Evolutionary conservation across 2,888 invertebrate species (phyloP), one percentile per base, ranked within the genome.

Genomic region (Maniola hyperantus): DNA sequence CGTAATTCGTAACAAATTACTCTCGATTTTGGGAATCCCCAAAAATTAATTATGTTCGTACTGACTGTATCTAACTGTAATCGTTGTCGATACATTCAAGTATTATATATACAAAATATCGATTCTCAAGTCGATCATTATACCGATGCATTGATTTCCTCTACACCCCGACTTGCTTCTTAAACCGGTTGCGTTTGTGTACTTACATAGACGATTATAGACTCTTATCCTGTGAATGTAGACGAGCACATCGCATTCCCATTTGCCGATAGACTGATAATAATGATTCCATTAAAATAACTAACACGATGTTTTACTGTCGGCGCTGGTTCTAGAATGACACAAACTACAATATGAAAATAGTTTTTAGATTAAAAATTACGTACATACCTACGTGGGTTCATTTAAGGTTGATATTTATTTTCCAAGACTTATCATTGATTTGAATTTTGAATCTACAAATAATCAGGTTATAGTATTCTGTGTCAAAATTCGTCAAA

Each of bases 101-200:
- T 20, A 6, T 20, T 42, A 57, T 42, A 42, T 20, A 57, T 76
- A 79, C 82, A 78, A 79, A 77, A 79, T 77, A 79, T 76, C 76
- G 71, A 75, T 77, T 78, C 79, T 81, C 77, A 81, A 81, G 80
- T 80, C 80, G 77, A 81, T 82, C 81, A 83, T 82, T 84, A 85
- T 81, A 79, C 80, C 80, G 78, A 79, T 77, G 78, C 83, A 83
- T 85, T 83, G 84, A 86, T 86, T 83, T 73, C 71, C 33, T n/a
- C 72, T 73, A 72, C 80, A 77, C 79, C 65, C 66, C 78, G 79
- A 78, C 80, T 82, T 77, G 83, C 82, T 80, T 81, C 83, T 79
- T 79, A 78, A 86, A 88, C 87, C 87, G 87, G 87, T 87, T 81
- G 73, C 68, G 80, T 78, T 80, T 80, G 76, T 81, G 79, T 81